Base-by-base conservation (phyloP, 2,797 vertebrate species). In the Hydrophis major region DNA sequence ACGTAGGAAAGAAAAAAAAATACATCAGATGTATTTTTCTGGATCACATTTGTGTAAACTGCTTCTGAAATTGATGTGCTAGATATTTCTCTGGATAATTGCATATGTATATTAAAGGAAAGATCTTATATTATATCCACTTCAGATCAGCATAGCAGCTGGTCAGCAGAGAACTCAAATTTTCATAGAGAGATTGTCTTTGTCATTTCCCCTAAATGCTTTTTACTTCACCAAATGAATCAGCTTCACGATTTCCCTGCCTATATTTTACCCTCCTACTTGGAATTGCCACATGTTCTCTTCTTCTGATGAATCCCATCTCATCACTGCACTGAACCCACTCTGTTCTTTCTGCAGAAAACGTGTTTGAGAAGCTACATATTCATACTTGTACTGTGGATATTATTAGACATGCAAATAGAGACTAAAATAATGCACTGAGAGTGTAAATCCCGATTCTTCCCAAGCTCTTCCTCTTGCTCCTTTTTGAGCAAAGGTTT, bases 401-500 rank as follows among this genome's bases (percentile, higher is more conserved):
- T 91, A 91, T 91, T 4, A 55, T 89, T 89, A 93, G 90, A 89
- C 93, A 56, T 0, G 63, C 92, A 93, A 90, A 91, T 2, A 63
- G 66, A 93, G 14, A 28, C 57, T 6, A 63, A 69, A n/a, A 0
- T 47, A 63, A 66, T 90, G 89, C 86, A 88, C 32, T 88, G 89
- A 37, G 32, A n/a, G 27, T 32, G 11, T 88, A 78, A 74, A 69
- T 88, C 16, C 69, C 78, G 27, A 0, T 2, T 6, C 90, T 78
- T 59, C 1, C 92, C 7, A 2, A 7, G 0, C 37, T 50, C 61
- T 87, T 25, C 20, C 50, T 55, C 59, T 86, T 20, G 16, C 55
- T 61, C 90, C 90, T 94, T 60, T 57, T 69, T 90, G 57, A 95
- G 90, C 88, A 16, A 91, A 63, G 78, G 1, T 59, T 90, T 93